Evolutionary conservation across 2,113 vertebrate genomes (phyloP).

Genomic region (Sprattus sprattus): DNA sequence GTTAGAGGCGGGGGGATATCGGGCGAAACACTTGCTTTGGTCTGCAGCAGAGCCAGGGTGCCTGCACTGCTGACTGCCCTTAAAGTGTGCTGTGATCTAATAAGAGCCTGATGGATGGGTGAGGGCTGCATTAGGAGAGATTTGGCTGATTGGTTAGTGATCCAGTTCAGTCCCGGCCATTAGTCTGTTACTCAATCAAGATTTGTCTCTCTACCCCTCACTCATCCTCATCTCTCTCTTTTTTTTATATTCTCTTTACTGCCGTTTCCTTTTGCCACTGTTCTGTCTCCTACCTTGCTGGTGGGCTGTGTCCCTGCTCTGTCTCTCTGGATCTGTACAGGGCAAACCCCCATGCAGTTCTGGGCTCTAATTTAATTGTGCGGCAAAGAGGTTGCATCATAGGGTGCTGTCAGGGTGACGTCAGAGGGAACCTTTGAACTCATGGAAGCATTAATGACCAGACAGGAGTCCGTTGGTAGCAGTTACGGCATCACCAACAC

Average conservation of each 20-base stretch:
- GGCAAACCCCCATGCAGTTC: background rate
- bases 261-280: background rate
- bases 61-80: constrained; percentile 39
- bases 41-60: constrained; percentile 20
- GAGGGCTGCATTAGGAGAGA: constrained; percentile 51
- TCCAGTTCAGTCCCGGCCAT: constrained; percentile 41
- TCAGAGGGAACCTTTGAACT: constrained; percentile 1
- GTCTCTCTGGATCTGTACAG: background rate
- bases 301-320: background rate
- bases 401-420: background rate
- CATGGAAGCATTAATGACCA: background rate
- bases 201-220: constrained; percentile 31
- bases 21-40: constrained; percentile 35
- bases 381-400: constrained; percentile 6
- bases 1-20: constrained; percentile 25
- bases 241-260: constrained; percentile 18
- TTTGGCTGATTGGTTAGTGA: constrained; percentile 44
- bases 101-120: constrained; percentile 50
- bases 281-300: background rate
- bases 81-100: constrained; percentile 49
- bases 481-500: background rate
- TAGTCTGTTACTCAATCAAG: constrained; percentile 47
- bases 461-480: background rate
- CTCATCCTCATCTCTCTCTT: constrained; percentile 4
- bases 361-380: background rate